These are phyloP conservation scores for Platycercus adscitus DNA, from an alignment of 2,113 vertebrate genomes.

Conservation along the genomic window DNA sequence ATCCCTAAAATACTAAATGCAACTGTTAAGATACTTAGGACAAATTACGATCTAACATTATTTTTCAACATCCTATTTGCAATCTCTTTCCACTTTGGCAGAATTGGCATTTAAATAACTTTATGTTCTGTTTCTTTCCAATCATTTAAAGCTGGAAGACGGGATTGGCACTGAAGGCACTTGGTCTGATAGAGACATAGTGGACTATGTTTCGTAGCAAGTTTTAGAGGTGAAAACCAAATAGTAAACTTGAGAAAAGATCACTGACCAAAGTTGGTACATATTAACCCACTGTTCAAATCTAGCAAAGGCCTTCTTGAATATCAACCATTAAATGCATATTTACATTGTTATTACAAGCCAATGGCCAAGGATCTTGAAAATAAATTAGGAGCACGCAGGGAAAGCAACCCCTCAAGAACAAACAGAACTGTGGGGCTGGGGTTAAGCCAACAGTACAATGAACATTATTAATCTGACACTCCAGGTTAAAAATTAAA, in stretches of 20 bases:
- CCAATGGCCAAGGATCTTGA: background rate
- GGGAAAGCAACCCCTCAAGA: background rate
- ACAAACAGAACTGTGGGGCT: background rate
- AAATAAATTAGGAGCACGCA: background rate
- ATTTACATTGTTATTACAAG: background rate
- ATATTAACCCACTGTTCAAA: background rate
- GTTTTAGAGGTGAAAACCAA: background rate
- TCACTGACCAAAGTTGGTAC: background rate
- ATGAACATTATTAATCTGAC: background rate
- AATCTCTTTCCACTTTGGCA: background rate
- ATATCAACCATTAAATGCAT: background rate
- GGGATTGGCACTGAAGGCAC: background rate
- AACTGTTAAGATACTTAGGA: background rate
- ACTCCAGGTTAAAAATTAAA: background rate
- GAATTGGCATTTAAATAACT: background rate
- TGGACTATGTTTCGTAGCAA: background rate
- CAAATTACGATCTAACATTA: background rate
- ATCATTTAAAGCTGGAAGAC: background rate
- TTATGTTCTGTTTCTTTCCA: background rate
- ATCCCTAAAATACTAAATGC: background rate
- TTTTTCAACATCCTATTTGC: background rate
- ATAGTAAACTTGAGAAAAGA: background rate
- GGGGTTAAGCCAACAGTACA: background rate
- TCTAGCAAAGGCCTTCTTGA: background rate
- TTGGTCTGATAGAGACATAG: background rate